Conservation (phyloP, 23 tunicate genomes). For the Trididemnum miniatum region DNA sequence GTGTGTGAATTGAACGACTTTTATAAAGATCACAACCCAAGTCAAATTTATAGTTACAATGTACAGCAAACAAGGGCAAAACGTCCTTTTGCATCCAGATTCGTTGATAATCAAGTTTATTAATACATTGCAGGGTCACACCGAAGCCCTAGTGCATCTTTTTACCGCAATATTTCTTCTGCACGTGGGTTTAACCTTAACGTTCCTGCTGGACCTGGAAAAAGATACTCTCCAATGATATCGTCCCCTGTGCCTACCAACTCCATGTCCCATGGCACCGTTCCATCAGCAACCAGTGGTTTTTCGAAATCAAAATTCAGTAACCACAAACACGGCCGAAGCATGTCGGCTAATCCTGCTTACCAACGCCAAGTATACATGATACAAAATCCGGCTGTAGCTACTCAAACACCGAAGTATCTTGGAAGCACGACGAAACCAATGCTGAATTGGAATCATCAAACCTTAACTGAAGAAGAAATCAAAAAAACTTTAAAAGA, state of each 20-base stretch:
- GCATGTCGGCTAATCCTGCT: neutral
- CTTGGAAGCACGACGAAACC: slow-evolving; percentile 52
- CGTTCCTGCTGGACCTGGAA: too few species aligned
- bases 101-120: too few species aligned
- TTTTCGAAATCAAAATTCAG: neutral
- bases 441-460: slow-evolving; percentile 42
- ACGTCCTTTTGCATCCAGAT: too few species aligned
- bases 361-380: neutral
- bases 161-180: too few species aligned
- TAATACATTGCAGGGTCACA: too few species aligned
- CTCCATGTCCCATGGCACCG: slow-evolving; percentile 6
- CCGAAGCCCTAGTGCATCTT: too few species aligned
- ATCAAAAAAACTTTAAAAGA: slow-evolving; percentile 49
- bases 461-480: slow-evolving; percentile 63
- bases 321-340: neutral
- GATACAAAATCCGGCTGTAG: slow-evolving; percentile 5
- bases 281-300: slow-evolving; percentile 5
- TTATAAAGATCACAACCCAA: too few species aligned
- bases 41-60: too few species aligned
- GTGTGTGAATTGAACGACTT: too few species aligned
- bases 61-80: too few species aligned
- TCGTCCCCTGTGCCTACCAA: slow-evolving; percentile 50
- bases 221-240: slow-evolving; percentile 41
- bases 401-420: slow-evolving; percentile 78
- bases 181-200: too few species aligned